phyloP scores from a whole-genome alignment of 2,797 vertebrate species.

The Sebastes iracundus region DNA sequence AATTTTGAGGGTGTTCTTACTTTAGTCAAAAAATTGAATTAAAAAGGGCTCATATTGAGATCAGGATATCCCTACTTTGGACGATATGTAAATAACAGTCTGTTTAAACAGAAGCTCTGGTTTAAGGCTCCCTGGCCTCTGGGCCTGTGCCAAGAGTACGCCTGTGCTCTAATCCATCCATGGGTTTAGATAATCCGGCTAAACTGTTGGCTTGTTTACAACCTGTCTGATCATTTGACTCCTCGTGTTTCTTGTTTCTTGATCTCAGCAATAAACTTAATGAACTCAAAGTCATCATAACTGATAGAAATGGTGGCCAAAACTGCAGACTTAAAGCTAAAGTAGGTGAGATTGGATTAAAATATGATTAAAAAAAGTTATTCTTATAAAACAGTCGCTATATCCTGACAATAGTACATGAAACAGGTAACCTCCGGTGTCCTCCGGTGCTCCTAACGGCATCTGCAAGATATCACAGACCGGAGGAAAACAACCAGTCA shows the following conservation, averaged over 20 bases:
- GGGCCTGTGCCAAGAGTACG: not conserved
- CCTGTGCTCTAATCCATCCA: not conserved
- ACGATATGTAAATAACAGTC: not conserved
- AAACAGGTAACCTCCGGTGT: too few species aligned
- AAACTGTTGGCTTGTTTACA: conserved; percentile 7
- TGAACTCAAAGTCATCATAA: not conserved
- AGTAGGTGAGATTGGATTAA: too few species aligned
- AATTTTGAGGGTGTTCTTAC: not conserved
- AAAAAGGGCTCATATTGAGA: not conserved
- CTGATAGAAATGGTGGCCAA: not conserved
- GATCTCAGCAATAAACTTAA: not conserved
- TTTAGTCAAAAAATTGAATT: not conserved
- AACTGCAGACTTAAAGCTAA: not conserved
- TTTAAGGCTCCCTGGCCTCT: not conserved
- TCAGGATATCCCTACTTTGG: not conserved
- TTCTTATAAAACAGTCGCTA: too few species aligned
- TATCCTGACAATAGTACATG: too few species aligned
- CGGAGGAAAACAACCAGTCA: rapidly evolving
- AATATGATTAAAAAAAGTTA: too few species aligned
- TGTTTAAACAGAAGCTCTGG: not conserved
- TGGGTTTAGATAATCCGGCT: not conserved
- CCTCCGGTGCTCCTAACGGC: too few species aligned
- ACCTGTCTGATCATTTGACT: not conserved
- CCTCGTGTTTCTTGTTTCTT: not conserved
- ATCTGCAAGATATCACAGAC: too few species aligned